Percentiles rank a stretch among this genome's conserved stretches.
Evolutionary conservation across 2,888 invertebrate genomes (phyloP).

Genomic region (Anaspis maculata): DNA sequence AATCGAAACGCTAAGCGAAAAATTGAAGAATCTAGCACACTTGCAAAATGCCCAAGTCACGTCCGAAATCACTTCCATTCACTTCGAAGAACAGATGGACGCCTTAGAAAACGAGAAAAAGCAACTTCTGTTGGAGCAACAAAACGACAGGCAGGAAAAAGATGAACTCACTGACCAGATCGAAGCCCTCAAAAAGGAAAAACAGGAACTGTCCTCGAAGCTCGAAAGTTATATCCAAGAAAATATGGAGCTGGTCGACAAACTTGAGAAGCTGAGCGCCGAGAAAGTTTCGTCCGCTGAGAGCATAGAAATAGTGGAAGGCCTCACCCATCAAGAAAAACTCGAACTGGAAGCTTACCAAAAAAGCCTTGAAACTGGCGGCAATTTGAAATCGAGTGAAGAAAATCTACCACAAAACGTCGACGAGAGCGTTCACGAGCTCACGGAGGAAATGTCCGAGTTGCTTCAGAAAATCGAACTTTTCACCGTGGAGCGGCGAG

Average conservation of each 20-base stretch:
- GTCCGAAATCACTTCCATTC: slow-evolving; percentile 68
- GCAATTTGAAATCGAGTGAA: slow-evolving; percentile 26
- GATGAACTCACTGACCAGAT: slow-evolving; percentile 48
- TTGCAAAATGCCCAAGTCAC: slow-evolving; percentile 61
- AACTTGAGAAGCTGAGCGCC: slow-evolving; percentile 62
- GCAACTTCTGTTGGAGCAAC: slow-evolving; percentile 45
- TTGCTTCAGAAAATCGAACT: slow-evolving; percentile 59
- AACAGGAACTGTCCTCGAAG: slow-evolving; percentile 52
- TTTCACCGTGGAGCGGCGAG: slow-evolving; percentile 59
- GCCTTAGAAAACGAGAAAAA: slow-evolving; percentile 46
- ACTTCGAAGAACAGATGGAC: slow-evolving; percentile 69
- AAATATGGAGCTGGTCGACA: slow-evolving; percentile 65
- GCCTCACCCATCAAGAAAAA: slow-evolving; percentile 62
- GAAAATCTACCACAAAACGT: slow-evolving; percentile 38
- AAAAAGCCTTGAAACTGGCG: slow-evolving; percentile 41
- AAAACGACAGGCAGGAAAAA: slow-evolving; percentile 46
- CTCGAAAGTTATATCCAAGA: slow-evolving; percentile 60
- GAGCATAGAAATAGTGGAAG: slow-evolving; percentile 67
- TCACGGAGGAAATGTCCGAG: slow-evolving; percentile 58
- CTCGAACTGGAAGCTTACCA: slow-evolving; percentile 61
- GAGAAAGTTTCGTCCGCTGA: slow-evolving; percentile 68
- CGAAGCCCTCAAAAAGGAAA: slow-evolving; percentile 51
- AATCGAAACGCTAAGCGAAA: slow-evolving; percentile 52
- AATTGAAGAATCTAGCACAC: slow-evolving; percentile 52
- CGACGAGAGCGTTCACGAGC: slow-evolving; percentile 49